phyloP scores from a whole-genome alignment of 1,140 invertebrate species.

The Melitaea cinxia region DNA sequence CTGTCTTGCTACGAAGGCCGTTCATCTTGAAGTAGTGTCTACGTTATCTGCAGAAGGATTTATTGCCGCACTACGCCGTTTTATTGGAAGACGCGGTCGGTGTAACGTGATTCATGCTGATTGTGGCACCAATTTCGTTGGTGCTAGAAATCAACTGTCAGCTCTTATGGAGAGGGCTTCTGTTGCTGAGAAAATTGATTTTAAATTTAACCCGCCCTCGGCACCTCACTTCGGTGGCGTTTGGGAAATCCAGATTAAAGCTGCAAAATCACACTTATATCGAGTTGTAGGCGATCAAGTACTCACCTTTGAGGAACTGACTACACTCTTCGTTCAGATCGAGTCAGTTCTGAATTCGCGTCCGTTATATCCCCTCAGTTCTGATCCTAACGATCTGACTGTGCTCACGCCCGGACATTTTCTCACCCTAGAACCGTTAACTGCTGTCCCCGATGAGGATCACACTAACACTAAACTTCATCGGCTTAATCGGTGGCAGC shows the following conservation, averaged over 20 bases:
- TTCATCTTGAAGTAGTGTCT: background rate
- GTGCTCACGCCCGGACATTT: background rate
- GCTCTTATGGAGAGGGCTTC: background rate
- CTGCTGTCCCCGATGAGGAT: background rate
- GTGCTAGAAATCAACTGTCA: conserved; percentile 33
- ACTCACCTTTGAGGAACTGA: conserved; percentile 10
- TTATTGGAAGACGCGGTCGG: background rate
- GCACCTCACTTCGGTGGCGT: conserved; percentile 1
- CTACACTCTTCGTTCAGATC: conserved; percentile 3
- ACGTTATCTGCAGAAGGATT: background rate
- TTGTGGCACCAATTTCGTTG: conserved; percentile 58
- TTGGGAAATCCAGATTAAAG: background rate
- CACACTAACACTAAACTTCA: too few species aligned
- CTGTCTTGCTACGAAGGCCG: background rate
- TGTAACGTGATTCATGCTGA: conserved; percentile 31
- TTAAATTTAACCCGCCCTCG: background rate
- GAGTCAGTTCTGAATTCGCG: conserved; percentile 3
- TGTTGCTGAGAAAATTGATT: background rate
- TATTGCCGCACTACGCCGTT: background rate
- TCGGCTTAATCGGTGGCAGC: too few species aligned
- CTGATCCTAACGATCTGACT: background rate
- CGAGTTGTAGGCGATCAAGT: background rate
- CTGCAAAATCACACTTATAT: conserved; percentile 9
- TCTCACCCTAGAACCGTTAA: background rate
- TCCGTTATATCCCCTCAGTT: background rate